A percentile compares a stretch with the other conserved stretches of the same genome.
phyloP scores from a whole-genome alignment of 2,113 vertebrate species.

The Isurus oxyrinchus region DNA sequence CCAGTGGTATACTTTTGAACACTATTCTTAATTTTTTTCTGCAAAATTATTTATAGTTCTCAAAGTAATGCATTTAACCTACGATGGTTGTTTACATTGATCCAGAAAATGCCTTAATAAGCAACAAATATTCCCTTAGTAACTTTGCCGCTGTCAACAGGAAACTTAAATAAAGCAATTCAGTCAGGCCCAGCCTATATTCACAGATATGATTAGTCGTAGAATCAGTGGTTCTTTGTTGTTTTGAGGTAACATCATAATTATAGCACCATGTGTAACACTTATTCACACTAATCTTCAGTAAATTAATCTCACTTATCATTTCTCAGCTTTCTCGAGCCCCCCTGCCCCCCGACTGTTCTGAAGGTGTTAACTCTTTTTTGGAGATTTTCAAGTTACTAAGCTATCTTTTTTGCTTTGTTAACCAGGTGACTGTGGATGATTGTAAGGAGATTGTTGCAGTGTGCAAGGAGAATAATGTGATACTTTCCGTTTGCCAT shows the following conservation, averaged over 20 bases:
- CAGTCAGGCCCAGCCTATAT: neutral
- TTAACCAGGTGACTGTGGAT: slow-evolving; percentile 57
- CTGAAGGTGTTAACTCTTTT: neutral
- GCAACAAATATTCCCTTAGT: neutral
- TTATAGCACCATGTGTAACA: neutral
- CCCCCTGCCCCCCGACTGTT: neutral
- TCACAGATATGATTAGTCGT: neutral
- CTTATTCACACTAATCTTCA: neutral
- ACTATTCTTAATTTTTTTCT: neutral
- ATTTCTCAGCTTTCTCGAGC: neutral
- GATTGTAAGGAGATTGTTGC: slow-evolving; percentile 64
- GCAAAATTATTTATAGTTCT: neutral
- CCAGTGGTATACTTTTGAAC: neutral
- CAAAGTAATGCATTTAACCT: neutral
- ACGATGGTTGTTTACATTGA: neutral
- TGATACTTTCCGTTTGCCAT: slow-evolving; percentile 68
- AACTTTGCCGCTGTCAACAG: neutral
- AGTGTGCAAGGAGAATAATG: slow-evolving; percentile 52
- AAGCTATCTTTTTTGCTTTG: neutral
- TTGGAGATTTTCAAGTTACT: slow-evolving; percentile 7
- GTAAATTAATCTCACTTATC: neutral
- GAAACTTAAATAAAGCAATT: neutral
- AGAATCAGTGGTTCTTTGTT: neutral
- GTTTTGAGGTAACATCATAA: neutral
- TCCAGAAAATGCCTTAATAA: neutral